Conservation (phyloP, 2,797 vertebrate species). For the Emys orbicularis region DNA sequence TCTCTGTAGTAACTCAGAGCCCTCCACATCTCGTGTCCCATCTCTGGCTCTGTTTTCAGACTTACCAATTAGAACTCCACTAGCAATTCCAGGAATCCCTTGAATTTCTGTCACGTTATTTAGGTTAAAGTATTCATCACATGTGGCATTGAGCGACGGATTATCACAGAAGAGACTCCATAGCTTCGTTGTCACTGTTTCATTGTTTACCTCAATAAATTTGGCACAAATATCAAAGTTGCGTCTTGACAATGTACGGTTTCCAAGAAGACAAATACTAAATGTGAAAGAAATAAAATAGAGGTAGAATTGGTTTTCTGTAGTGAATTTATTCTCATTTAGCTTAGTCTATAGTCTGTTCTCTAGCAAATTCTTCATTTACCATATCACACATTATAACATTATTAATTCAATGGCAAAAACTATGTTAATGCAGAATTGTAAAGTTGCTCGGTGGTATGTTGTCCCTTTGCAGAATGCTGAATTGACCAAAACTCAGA, state of each 20-base stretch:
- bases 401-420: not conserved
- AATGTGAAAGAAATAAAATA: not conserved
- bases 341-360: not conserved
- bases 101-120: slow-evolving; percentile 91
- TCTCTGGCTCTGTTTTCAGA: not conserved
- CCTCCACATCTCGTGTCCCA: not conserved
- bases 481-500: not conserved
- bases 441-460: not conserved
- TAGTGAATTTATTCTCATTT: not conserved
- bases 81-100: slow-evolving; percentile 93
- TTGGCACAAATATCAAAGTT: slow-evolving; percentile 89
- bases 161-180: slow-evolving; percentile 91
- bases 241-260: slow-evolving; percentile 90
- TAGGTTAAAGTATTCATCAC: slow-evolving; percentile 87
- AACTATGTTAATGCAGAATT: not conserved
- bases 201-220: slow-evolving; percentile 78
- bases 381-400: not conserved
- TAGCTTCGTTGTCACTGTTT: slow-evolving; percentile 84
- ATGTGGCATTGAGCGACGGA: slow-evolving; percentile 82
- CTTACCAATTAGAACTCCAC: slow-evolving; percentile 89
- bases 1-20: not conserved
- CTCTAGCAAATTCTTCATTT: not conserved
- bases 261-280: slow-evolving; percentile 94
- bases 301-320: not conserved
- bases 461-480: not conserved